Percentiles rank a stretch among this genome's conserved stretches.
Conservation (phyloP, 2,113 vertebrate genomes). For the Dissostichus mawsoni region DNA sequence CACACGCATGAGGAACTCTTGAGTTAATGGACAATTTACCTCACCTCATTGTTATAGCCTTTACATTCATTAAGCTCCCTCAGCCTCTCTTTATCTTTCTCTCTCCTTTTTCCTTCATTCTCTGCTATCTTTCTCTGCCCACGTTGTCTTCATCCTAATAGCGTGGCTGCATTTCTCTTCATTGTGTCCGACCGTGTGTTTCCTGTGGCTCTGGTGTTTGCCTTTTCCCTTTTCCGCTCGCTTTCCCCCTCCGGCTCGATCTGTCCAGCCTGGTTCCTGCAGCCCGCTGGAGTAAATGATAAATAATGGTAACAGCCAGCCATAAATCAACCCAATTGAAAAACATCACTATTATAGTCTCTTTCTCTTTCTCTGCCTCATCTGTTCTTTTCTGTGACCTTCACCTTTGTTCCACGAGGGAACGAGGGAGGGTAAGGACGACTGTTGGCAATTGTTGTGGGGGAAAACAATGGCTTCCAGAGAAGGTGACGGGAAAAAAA, state of each 20-base stretch:
- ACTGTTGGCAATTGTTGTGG: constrained; percentile 40
- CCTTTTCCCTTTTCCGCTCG: constrained; percentile 3
- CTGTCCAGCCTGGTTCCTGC: constrained; percentile 57
- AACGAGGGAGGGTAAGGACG: constrained; percentile 39
- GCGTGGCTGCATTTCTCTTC: constrained; percentile 29
- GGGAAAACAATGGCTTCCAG: constrained; percentile 19
- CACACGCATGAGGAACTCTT: constrained; percentile 75
- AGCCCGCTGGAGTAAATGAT: constrained; percentile 63
- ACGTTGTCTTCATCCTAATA: constrained; percentile 59
- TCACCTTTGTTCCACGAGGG: constrained; percentile 73
- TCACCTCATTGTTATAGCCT: constrained; percentile 73
- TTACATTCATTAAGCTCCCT: constrained; percentile 72
- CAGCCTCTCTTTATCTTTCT: constrained; percentile 48
- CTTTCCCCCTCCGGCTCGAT: constrained; percentile 25
- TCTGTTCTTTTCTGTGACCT: constrained; percentile 67
- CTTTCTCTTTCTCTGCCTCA: constrained; percentile 52
- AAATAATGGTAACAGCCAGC: constrained; percentile 71
- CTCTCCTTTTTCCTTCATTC: constrained; percentile 42
- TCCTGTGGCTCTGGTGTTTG: constrained; percentile 26
- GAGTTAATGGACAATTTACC: constrained; percentile 81
- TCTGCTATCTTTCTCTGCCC: constrained; percentile 28
- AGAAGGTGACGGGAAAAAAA: constrained; percentile 45
- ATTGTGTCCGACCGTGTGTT: constrained; percentile 9
- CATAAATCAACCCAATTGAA: constrained; percentile 80
- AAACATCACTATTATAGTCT: constrained; percentile 70